Evolutionary conservation across 2,113 vertebrate genomes (phyloP).

Genomic region (Rhabdornis inornatus): DNA sequence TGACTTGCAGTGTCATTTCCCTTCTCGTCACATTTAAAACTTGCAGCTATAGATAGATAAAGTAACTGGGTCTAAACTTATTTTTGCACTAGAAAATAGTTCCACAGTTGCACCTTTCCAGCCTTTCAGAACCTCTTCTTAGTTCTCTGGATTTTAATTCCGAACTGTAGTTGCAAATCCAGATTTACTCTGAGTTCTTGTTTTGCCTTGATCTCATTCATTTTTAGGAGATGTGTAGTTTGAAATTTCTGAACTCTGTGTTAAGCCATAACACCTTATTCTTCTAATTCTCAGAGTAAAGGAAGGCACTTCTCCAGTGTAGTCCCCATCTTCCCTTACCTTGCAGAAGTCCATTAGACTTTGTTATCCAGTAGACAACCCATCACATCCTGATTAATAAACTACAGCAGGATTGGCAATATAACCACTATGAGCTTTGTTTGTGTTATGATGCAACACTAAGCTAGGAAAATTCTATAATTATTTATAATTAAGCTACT

Average conservation of each 20-base stretch:
- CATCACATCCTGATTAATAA: background rate
- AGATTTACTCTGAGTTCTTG: background rate
- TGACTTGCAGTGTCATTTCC: background rate
- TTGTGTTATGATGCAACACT: background rate
- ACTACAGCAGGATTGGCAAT: background rate
- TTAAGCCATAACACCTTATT: background rate
- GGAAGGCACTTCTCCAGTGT: rapidly evolving
- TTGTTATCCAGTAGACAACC: background rate
- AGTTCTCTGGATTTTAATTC: background rate
- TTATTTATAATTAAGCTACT: background rate
- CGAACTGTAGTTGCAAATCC: background rate
- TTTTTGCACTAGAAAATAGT: background rate
- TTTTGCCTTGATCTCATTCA: background rate
- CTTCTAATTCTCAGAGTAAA: background rate
- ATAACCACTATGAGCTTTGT: background rate
- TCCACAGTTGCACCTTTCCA: background rate
- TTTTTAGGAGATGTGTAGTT: background rate
- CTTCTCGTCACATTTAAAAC: background rate
- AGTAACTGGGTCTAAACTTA: background rate
- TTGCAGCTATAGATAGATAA: background rate
- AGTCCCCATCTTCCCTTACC: background rate
- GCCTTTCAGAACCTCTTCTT: background rate
- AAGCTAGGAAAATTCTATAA: background rate
- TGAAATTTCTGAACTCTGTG: background rate
- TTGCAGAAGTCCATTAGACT: background rate